phyloP scores from a whole-genome alignment of 2,888 invertebrate species.

The Melolontha melolontha region DNA sequence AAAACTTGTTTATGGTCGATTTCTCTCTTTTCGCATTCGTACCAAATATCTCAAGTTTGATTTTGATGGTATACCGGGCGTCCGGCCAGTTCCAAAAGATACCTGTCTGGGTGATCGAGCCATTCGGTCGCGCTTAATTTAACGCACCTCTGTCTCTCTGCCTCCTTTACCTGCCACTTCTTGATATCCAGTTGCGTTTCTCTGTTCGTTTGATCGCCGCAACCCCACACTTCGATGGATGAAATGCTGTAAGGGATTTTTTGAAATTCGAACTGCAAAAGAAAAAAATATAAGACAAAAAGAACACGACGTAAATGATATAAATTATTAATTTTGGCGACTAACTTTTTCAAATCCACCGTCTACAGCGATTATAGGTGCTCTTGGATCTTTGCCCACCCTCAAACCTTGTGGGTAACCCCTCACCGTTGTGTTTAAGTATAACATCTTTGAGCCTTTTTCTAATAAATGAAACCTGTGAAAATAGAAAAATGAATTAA shows the following conservation, averaged over 20 bases:
- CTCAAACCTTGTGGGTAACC: conserved; percentile 88
- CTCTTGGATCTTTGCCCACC: conserved; percentile 83
- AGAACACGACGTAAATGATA: background rate
- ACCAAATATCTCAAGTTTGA: conserved; percentile 60
- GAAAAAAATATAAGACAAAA: conserved; percentile 9
- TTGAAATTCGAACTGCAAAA: conserved; percentile 70
- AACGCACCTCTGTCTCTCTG: conserved; percentile 86
- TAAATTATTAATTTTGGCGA: conserved; percentile 10
- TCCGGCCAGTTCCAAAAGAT: conserved; percentile 89
- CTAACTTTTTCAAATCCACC: conserved; percentile 76
- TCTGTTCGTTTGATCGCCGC: conserved; percentile 82
- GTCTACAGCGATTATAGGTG: conserved; percentile 79
- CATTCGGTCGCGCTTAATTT: conserved; percentile 91
- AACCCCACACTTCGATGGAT: conserved; percentile 85
- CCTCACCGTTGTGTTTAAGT: conserved; percentile 85
- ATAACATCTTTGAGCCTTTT: conserved; percentile 80
- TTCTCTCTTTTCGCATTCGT: background rate
- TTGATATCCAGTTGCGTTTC: conserved; percentile 90
- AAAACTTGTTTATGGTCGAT: background rate
- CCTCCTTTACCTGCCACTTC: conserved; percentile 89
- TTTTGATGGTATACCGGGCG: conserved; percentile 83
- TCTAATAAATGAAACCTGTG: conserved; percentile 71
- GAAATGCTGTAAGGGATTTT: conserved; percentile 75
- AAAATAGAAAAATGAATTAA: conserved; percentile 44
- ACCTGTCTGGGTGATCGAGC: conserved; percentile 96